Base-by-base conservation (phyloP, 2,888 invertebrate genomes). In the Periphyllus acericola region DNA sequence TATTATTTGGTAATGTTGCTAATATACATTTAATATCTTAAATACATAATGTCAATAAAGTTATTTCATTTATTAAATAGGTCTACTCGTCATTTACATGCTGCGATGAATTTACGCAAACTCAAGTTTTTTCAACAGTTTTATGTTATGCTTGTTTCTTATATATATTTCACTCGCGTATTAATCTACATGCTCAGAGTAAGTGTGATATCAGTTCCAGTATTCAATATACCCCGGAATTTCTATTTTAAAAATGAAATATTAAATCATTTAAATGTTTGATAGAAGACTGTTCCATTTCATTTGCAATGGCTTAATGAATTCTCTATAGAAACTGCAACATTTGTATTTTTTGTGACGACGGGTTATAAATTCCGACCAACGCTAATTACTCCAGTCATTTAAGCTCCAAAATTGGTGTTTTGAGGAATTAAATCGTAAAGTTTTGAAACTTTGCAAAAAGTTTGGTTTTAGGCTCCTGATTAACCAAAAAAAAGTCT, bases 351-450 rank as follows among this genome's bases (percentile, higher is more conserved):
- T 93, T 99, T 98, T 92, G 95, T 97, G 74, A 93, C 98, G 90
- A 99, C 98, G 25, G 99, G 98, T 14, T 98, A 97, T 92, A 98
- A 97, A 93, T 99, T 99, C 93, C 94, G 98, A 86, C 99, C 99
- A 32, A 96, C 97, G 96, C 97, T n/a, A n/a, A n/a, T n/a, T n/a
- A n/a, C n/a, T n/a, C n/a, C n/a, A n/a, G n/a, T n/a, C n/a, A n/a
- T n/a, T n/a, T n/a, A n/a, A n/a, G n/a, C n/a, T n/a, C n/a, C n/a
- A n/a, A n/a, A n/a, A n/a, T n/a, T n/a, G n/a, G n/a, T n/a, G n/a
- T n/a, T n/a, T n/a, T n/a, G n/a, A n/a, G n/a, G n/a, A n/a, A n/a
- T n/a, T n/a, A n/a, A n/a, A n/a, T n/a, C n/a, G n/a, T n/a, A n/a
- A n/a, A n/a, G n/a, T n/a, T n/a, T n/a, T n/a, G n/a, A n/a, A n/a